Base-by-base conservation (phyloP, 30 jellyfish, hydroid and myxozoan genomes). In the Catostylus mosaicus region DNA sequence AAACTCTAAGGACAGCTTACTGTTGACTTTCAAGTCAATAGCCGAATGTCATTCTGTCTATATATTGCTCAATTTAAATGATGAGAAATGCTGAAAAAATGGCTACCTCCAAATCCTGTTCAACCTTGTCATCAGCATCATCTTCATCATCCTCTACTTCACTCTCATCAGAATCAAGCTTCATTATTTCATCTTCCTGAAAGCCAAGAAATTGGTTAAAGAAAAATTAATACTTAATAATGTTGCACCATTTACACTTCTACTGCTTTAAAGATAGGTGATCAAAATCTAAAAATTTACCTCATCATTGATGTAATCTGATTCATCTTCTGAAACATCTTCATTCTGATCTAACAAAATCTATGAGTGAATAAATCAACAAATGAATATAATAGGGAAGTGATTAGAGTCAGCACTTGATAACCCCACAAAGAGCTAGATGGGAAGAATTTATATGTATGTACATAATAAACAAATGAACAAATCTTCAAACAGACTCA, bases 131-230 rank as follows among this genome's bases (percentile, higher is more conserved):
- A 3, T 61, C 74, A 69, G 33, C 66, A n/a, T 66, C 75, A 27
- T 60, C 74, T n/a, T 35, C 73, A 9, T 43, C 77, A 8, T 50
- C 88, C 23, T 36, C 78, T n/a, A 9, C 73, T 14, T 65, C 96
- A 61, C 73, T 66, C 20, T 74, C 78, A 43, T 75, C 96, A 47
- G 64, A 38, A 73, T 52, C 86, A 57, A 40, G 74, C 50, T 79
- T 77, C 69, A 77, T 29, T 26, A 77, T 77, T 37, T 79, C 90
- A 64, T 79, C 90, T 30, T 51, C 82, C 88, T 73, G 51, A 33
- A 73, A 22, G 47, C n/a, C n/a, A n/a, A n/a, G n/a, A n/a, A n/a
- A n/a, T n/a, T 11, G 26, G 26, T 3, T 46, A 10, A 46, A 10
- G 60, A 46, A 46, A 46, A 46, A 46, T 10, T 10, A 46, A 46